A percentile compares a stretch with the other conserved stretches of the same genome.
phyloP scores from a whole-genome alignment of 2,797 vertebrate species.

The Poeciliopsis infans region DNA sequence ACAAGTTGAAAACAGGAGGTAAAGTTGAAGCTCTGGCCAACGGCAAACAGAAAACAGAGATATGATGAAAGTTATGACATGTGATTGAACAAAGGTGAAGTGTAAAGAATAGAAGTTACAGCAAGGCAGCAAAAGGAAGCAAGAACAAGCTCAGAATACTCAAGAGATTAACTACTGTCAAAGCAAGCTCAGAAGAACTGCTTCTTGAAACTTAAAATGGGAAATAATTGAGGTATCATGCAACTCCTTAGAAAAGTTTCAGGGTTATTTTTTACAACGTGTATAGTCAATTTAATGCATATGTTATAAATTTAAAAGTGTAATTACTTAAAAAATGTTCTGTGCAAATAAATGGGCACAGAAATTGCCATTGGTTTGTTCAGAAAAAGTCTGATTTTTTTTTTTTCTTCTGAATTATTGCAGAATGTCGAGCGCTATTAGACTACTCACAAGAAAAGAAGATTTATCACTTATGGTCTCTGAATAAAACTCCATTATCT shows the following conservation, averaged over 20 bases:
- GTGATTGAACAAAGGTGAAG: constrained; percentile 1
- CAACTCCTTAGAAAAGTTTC: not conserved
- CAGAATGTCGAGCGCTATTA: not conserved
- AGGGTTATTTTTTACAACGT: not conserved
- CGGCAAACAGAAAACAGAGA: not conserved
- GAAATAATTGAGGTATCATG: not conserved
- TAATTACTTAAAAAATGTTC: not conserved
- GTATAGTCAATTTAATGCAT: not conserved
- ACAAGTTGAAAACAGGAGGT: not conserved
- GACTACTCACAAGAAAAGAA: not conserved
- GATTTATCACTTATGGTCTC: not conserved
- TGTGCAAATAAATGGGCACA: not conserved
- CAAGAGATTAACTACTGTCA: not conserved
- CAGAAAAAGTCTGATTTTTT: not conserved
- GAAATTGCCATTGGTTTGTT: not conserved
- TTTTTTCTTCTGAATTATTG: not conserved
- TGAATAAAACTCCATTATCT: not conserved
- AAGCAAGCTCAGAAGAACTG: not conserved
- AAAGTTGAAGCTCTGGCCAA: not conserved
- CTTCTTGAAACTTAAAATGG: not conserved
- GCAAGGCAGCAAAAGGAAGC: constrained; percentile 3
- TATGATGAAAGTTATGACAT: not conserved
- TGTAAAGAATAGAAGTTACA: not conserved
- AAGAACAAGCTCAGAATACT: constrained; percentile 1
- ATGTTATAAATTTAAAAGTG: not conserved